Percentiles rank a stretch among this genome's conserved stretches.
phyloP scores from a whole-genome alignment of 2,888 invertebrate species.

The Cosmorhoe ocellata region DNA sequence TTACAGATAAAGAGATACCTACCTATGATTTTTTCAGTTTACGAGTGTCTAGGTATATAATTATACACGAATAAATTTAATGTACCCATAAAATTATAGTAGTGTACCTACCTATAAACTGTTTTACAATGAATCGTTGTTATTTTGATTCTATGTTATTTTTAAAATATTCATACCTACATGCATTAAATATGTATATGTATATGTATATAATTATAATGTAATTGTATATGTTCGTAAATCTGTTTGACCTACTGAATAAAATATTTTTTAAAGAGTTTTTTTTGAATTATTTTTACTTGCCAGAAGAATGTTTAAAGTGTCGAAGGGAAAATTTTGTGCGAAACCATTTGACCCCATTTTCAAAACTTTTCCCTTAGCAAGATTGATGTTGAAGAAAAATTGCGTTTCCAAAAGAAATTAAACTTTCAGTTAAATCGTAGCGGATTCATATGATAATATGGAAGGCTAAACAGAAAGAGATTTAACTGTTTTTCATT shows the following conservation, averaged over 20 bases:
- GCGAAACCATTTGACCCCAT: slow-evolving; percentile 67
- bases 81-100: no score
- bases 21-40: no score
- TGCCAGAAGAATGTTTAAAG: slow-evolving; percentile 61
- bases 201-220: no score
- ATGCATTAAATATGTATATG: no score
- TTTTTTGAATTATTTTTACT: slow-evolving; percentile 53
- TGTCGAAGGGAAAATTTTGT: slow-evolving; percentile 58
- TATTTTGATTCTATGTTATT: no score
- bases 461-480: background rate
- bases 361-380: slow-evolving; percentile 62
- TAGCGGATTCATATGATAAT: slow-evolving; percentile 5
- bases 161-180: no score
- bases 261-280: slow-evolving; percentile 40
- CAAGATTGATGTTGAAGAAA: slow-evolving; percentile 72
- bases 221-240: background rate
- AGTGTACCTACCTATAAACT: no score
- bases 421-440: slow-evolving; percentile 35
- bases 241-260: slow-evolving; percentile 5
- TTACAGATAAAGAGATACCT: no score
- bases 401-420: slow-evolving; percentile 45
- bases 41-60: no score
- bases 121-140: no score
- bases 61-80: no score
- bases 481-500: no score